These are phyloP conservation scores for Limnodromus scolopaceus DNA, from an alignment of 2,797 vertebrate species.

Conservation along the genomic window DNA sequence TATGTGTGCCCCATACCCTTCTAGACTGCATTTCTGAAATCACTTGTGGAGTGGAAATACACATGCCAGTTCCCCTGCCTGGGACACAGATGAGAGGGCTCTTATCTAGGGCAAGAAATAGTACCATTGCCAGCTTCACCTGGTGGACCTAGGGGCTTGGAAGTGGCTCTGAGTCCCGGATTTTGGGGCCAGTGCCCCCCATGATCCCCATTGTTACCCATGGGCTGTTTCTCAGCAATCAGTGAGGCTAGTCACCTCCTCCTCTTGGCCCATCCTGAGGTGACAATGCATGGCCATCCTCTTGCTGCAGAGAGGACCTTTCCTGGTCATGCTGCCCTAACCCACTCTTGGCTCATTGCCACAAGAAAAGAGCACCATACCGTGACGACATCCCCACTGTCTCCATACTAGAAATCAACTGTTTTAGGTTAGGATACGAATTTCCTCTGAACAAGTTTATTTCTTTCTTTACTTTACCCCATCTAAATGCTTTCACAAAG, in stretches of 20 bases:
- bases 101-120: background rate
- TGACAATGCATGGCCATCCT: background rate
- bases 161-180: background rate
- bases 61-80: fast-evolving
- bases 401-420: background rate
- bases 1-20: background rate
- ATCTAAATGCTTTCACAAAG: background rate
- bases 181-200: background rate
- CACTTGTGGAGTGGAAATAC: background rate
- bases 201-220: fast-evolving
- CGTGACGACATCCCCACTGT: background rate
- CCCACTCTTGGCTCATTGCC: background rate
- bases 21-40: background rate
- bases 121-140: background rate
- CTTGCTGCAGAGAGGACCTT: background rate
- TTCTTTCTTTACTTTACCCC: background rate
- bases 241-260: background rate
- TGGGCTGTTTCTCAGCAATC: background rate
- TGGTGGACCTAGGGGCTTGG: background rate
- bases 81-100: background rate
- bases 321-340: background rate
- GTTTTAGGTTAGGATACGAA: background rate
- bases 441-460: background rate
- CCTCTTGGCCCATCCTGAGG: fast-evolving
- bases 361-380: background rate